Base-by-base conservation (phyloP, 1,140 invertebrate species). In the Armadillidium nasatum region DNA sequence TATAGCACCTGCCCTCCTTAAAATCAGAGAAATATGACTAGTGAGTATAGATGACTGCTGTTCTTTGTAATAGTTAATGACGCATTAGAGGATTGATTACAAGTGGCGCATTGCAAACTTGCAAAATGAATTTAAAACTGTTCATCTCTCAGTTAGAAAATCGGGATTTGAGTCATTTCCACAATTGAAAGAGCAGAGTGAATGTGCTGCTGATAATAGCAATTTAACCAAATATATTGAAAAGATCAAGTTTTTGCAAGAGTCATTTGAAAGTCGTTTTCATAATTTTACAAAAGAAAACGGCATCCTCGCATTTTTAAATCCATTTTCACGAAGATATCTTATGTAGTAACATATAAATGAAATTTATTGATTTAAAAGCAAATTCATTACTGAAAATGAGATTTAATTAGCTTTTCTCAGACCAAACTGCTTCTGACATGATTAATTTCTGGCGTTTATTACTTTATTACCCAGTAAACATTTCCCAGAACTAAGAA, bases 351-450 rank as follows among this genome's bases (percentile, higher is more conserved):
- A 68, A 67, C 4, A 69, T 75, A 68, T 50, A 69, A 69, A 75
- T 75, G 73, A 4, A 75, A 66, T 50, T 75, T 75, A 75, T 69
- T 75, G 73, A 75, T 75, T n/a, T 75, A 13, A 74, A 74, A 19
- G 2, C 2, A 66, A 66, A 74, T 15, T 74, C 22, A 74, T 74
- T n/a, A 44, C 9, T 74, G 46, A 66, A n/a, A 4, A 66, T 66
- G 10, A 15, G 9, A 66, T 66, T 33, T 22, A 7, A 72, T 43
- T 0, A 23, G 15, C 43, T 23, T 11, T 15, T 22, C 15, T 71
- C 69, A 71, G 0, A 15, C 15, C 44, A 22, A 66, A 66, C 0
- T 66, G 60, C 60, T 2, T 71, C 69, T 71, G 15, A 71, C 13
- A 71, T 71, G 69, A 71, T 43, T 71, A 23, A 71, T 22, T 15